phyloP scores from a whole-genome alignment of 2,888 invertebrate genomes.

The Lordiphosa andalusiaca region DNA sequence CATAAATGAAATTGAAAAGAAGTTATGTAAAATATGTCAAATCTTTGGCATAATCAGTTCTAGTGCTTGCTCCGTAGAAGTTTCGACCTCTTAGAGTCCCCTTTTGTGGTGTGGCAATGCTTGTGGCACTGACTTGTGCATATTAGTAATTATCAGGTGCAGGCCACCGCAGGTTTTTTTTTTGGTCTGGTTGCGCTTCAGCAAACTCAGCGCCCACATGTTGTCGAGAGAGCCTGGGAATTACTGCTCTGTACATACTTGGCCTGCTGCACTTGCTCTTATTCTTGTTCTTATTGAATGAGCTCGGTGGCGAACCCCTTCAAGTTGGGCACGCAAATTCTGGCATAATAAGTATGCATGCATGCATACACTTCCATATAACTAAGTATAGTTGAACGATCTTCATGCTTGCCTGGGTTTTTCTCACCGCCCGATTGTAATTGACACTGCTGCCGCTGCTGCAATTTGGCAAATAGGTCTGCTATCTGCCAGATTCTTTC shows the following conservation, averaged over 20 bases:
- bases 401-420: conserved; percentile 55
- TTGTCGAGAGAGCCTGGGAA: conserved; percentile 49
- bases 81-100: background rate
- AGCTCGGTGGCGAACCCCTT: conserved; percentile 30
- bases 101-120: background rate
- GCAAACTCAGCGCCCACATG: conserved; percentile 55
- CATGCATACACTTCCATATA: conserved; percentile 9
- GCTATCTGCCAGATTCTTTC: conserved; percentile 17
- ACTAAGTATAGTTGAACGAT: conserved; percentile 56
- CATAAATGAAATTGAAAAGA: too few species aligned
- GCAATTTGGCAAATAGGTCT: conserved; percentile 41
- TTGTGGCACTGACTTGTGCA: background rate
- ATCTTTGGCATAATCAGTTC: too few species aligned
- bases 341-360: conserved; percentile 39
- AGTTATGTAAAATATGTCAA: too few species aligned
- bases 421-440: conserved; percentile 41
- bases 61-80: too few species aligned
- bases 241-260: conserved; percentile 13
- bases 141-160: conserved; percentile 21
- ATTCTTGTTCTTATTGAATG: conserved; percentile 40
- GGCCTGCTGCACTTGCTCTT: conserved; percentile 48
- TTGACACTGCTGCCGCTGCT: conserved; percentile 39
- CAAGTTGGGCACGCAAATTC: conserved; percentile 58
- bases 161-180: conserved; percentile 28
- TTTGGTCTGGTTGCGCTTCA: conserved; percentile 60